A percentile compares a stretch with the other conserved stretches of the same genome.
These are phyloP conservation scores for Cebus imitator DNA, from an alignment of 2,113 vertebrate species.

Conservation along the genomic window DNA sequence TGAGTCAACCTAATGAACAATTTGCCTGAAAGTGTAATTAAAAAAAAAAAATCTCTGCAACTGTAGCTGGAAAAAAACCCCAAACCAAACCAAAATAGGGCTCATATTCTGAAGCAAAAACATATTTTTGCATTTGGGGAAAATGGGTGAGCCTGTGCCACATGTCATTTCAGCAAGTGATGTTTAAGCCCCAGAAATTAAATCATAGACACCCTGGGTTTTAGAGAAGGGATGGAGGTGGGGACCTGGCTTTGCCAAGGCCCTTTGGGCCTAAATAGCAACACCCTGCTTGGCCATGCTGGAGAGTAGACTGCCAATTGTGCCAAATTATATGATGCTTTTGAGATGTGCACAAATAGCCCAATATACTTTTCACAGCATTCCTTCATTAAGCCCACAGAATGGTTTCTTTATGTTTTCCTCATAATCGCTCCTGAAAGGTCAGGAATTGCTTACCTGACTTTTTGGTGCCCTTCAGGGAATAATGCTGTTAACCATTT, in stretches of 20 bases:
- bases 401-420: constrained; percentile 76
- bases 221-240: constrained; percentile 46
- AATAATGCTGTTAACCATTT: constrained; percentile 63
- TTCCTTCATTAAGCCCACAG: constrained; percentile 73
- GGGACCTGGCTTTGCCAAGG: constrained; percentile 60
- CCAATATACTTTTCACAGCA: constrained; percentile 72
- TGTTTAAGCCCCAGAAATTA: constrained; percentile 61
- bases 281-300: constrained; percentile 62
- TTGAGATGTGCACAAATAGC: constrained; percentile 77
- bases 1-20: constrained; percentile 61
- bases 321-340: constrained; percentile 74
- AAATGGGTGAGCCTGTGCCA: constrained; percentile 45
- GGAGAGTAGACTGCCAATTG: constrained; percentile 59
- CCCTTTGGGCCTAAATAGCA: constrained; percentile 53
- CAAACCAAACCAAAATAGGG: not conserved
- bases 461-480: constrained; percentile 67
- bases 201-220: constrained; percentile 51
- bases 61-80: not conserved
- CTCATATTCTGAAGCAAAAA: constrained; percentile 56
- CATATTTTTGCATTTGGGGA: constrained; percentile 33
- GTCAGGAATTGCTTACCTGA: constrained; percentile 74
- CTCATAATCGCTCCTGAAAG: constrained; percentile 76
- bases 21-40: constrained; percentile 70
- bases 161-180: constrained; percentile 45
- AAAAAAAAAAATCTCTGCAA: not conserved